Evolutionary conservation across 2,888 invertebrate genomes (phyloP).

Genomic region (Zaprionus bogoriensis): DNA sequence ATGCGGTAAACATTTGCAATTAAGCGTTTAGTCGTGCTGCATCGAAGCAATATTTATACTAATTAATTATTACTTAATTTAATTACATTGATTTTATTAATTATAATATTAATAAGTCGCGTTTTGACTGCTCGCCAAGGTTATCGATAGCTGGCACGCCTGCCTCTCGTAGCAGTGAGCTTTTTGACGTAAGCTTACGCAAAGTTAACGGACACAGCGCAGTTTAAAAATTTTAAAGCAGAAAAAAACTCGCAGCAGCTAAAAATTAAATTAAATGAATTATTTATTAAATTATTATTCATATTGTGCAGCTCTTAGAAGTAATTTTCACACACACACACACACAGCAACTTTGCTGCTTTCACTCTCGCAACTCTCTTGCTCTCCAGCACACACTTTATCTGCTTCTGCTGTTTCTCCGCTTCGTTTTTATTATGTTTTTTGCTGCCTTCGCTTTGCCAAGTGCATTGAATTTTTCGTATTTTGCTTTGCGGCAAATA

Average conservation of each 20-base stretch:
- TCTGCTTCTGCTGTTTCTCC: slow-evolving; percentile 43
- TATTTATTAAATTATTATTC: neutral
- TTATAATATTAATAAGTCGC: neutral
- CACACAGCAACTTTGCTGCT: slow-evolving; percentile 24
- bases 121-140: neutral
- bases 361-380: slow-evolving; percentile 32
- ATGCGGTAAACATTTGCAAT: too few species aligned
- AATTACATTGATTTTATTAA: too few species aligned
- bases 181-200: neutral
- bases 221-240: neutral
- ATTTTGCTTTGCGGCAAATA: slow-evolving; percentile 68
- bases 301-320: neutral
- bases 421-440: slow-evolving; percentile 19
- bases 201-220: neutral
- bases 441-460: slow-evolving; percentile 33
- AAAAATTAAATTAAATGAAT: neutral
- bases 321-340: neutral
- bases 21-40: too few species aligned
- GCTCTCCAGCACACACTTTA: slow-evolving; percentile 34
- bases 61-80: too few species aligned
- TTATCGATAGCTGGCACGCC: slow-evolving; percentile 7
- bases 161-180: slow-evolving; percentile 9
- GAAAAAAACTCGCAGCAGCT: neutral
- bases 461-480: slow-evolving; percentile 76
- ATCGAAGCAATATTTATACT: too few species aligned